Conservation (phyloP, 2,113 vertebrate species). For the Nesoenas mayeri region DNA sequence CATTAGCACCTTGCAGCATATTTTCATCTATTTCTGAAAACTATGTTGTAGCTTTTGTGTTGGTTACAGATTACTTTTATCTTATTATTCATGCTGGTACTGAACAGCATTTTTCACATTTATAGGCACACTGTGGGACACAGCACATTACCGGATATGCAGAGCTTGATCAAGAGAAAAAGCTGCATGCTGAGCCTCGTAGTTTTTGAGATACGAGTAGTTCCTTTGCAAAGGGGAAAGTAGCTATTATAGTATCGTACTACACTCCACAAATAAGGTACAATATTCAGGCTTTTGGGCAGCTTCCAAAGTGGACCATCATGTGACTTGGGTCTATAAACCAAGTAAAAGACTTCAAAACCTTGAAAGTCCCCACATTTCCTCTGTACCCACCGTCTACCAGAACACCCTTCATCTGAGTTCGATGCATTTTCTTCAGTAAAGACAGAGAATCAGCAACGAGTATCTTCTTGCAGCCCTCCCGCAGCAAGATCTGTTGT, state of each 20-base stretch:
- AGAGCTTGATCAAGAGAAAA: background rate
- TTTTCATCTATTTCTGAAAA: background rate
- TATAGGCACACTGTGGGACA: background rate
- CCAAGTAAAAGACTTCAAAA: background rate
- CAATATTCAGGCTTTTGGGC: background rate
- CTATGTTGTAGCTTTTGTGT: background rate
- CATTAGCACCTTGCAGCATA: background rate
- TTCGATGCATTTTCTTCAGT: conserved; percentile 96
- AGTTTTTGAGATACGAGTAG: background rate
- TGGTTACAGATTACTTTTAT: background rate
- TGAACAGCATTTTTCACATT: background rate
- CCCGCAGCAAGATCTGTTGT: conserved; percentile 89
- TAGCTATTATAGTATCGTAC: background rate
- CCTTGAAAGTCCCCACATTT: background rate
- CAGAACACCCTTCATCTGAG: conserved; percentile 90
- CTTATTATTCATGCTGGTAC: background rate
- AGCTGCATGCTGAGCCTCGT: background rate
- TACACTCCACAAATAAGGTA: background rate
- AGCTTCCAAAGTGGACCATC: background rate
- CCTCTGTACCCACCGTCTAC: conserved; percentile 83
- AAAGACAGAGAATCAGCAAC: conserved; percentile 94
- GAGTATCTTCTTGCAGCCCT: conserved; percentile 98
- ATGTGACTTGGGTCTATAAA: background rate
- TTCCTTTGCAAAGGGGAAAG: background rate
- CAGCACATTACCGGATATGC: background rate